Evolutionary conservation across 1,140 invertebrate genomes (phyloP), one percentile per base, ranked within the genome.

Genomic region (Plodia interpunctella): DNA sequence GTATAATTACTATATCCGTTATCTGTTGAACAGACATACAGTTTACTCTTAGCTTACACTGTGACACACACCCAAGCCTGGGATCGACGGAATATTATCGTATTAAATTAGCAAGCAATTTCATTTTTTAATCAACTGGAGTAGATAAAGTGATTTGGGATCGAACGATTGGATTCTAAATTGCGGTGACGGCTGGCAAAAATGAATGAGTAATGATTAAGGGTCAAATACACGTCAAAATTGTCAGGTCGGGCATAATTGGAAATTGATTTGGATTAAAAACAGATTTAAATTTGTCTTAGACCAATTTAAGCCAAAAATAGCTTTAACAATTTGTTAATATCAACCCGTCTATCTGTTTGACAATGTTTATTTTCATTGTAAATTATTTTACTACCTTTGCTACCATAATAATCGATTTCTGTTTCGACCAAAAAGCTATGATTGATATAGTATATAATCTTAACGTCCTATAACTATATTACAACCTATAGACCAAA

Each of bases 81-180:
- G 38, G 38, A 44, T 35, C 69, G 66, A 67, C 56, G 61, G 69
- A 79, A 80, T 80, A 74, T 74, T 66, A 69, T 66, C 64, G 59
- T 71, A 83, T 76, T 72, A 58, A 65, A 65, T 65, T 65, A 65
- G 30, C 55, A 51, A 18, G 52, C 56, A 61, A 60, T 61, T 65
- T 60, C 56, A 60, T 65, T 65, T 63, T n/a, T 64, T 64, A 64
- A 64, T 64, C 62, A 64, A 64, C 52, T 53, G 49, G 49, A 64
- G 62, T 64, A 64, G 54, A 32, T 35, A 15, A 19, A 57, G 55
- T 53, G 51, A 53, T 53, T 53, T 25, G 19, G 21, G 51, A 21
- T 25, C 51, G 21, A 53, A 21, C 13, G 19, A 25, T 25, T 21
- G 51, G 19, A n/a, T 53, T 13, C 20, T 25, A 53, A 53, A 44